phyloP scores from a whole-genome alignment of 2,797 vertebrate genomes.

The Hypotaenidia philippensis region DNA sequence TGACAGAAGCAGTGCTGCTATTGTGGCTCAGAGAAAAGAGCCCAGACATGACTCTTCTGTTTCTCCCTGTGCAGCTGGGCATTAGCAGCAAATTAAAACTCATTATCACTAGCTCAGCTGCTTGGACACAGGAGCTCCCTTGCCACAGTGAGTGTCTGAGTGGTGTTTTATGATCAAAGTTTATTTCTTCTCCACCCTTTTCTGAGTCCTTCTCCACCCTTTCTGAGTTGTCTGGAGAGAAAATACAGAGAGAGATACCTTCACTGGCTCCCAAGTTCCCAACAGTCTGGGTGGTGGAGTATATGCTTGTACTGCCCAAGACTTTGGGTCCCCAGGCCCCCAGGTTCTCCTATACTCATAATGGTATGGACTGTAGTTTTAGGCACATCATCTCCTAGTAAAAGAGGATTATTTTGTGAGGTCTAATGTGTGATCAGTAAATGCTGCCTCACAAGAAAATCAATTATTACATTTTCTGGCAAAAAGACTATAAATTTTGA shows the following conservation, averaged over 20 bases:
- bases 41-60: background rate
- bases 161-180: background rate
- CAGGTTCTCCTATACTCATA: background rate
- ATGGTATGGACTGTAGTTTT: background rate
- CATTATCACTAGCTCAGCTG: background rate
- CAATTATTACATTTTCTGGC: background rate
- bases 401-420: background rate
- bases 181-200: background rate
- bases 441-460: background rate
- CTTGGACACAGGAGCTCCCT: background rate
- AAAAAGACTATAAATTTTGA: background rate
- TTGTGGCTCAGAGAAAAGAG: background rate
- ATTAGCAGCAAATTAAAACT: background rate
- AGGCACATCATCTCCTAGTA: background rate
- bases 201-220: background rate
- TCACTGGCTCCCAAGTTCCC: background rate
- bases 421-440: background rate
- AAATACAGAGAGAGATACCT: background rate
- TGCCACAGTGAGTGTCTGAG: background rate
- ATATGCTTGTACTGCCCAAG: background rate
- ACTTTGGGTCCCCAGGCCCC: background rate
- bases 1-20: background rate
- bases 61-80: background rate
- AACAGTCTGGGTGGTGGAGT: background rate
- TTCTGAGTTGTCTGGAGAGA: background rate